A percentile compares a stretch with the other conserved stretches of the same genome.
Evolutionary conservation across 2,888 invertebrate genomes (phyloP).

Genomic region (Protophormia terraenovae): DNA sequence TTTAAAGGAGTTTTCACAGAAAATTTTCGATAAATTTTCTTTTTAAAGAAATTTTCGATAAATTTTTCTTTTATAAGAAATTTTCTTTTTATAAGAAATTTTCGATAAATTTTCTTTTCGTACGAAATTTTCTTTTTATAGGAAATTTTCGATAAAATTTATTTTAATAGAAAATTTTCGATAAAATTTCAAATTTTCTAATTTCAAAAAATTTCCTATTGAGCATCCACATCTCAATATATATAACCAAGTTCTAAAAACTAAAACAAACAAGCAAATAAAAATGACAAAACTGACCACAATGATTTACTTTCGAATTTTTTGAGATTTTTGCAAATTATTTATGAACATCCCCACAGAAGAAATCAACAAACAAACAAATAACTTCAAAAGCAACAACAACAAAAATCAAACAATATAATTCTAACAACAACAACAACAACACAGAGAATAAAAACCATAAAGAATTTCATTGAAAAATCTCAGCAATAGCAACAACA

Average conservation of each 20-base stretch:
- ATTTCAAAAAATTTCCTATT: no score
- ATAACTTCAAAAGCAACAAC: constrained; percentile 1
- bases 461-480: constrained; percentile 49
- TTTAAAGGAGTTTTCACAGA: no score
- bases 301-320: constrained; percentile 64
- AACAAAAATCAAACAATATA: constrained; percentile 17
- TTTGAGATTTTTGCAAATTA: constrained; percentile 64
- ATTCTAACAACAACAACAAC: constrained; percentile 26
- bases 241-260: not conserved
- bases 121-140: no score
- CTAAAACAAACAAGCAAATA: constrained; percentile 38
- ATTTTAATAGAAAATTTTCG: no score
- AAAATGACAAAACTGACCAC: constrained; percentile 63
- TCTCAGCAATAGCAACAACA: constrained; percentile 14
- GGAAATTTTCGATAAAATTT: no score
- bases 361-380: constrained; percentile 36
- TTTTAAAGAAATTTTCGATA: no score
- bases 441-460: constrained; percentile 7
- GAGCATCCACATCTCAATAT: no score
- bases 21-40: no score
- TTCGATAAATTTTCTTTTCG: no score
- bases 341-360: constrained; percentile 59
- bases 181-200: no score
- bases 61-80: no score
- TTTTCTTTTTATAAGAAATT: no score